Evolutionary conservation across 2,113 vertebrate species (phyloP).

Genomic region (Cyanoramphus novaezelandiae): DNA sequence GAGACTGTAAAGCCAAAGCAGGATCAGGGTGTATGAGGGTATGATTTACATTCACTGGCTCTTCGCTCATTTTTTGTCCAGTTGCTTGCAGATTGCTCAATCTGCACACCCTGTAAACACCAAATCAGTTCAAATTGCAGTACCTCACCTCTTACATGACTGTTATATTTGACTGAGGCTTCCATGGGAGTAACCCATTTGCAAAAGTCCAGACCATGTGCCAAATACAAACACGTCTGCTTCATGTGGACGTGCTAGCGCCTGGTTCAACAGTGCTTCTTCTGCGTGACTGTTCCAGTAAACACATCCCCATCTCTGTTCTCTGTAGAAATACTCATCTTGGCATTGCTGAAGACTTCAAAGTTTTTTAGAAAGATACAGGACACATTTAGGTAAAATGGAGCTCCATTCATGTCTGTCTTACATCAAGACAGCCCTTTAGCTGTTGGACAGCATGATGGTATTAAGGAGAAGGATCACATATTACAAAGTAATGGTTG

Average conservation of each 20-base stretch:
- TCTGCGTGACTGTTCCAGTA: not conserved
- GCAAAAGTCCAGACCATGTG: not conserved
- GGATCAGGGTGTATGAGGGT: not conserved
- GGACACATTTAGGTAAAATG: not conserved
- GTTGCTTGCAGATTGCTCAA: not conserved
- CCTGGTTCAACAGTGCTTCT: not conserved
- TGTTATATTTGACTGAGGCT: not conserved
- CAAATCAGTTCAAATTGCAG: not conserved
- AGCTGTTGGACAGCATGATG: not conserved
- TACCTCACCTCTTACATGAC: slow-evolving; percentile 1
- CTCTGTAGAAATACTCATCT: not conserved
- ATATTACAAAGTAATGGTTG: not conserved
- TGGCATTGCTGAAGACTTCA: not conserved
- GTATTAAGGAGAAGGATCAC: not conserved
- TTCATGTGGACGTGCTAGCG: not conserved
- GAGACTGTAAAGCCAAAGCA: not conserved
- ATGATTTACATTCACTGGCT: not conserved
- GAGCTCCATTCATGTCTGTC: not conserved
- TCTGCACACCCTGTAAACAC: not conserved
- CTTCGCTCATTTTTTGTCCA: not conserved
- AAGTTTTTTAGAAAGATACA: not conserved
- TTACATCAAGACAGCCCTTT: not conserved
- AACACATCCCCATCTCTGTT: not conserved
- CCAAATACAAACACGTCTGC: not conserved
- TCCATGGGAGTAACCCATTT: not conserved